phyloP scores from a whole-genome alignment of 2,888 invertebrate species.

The Eudasyphora cyanicolor region DNA sequence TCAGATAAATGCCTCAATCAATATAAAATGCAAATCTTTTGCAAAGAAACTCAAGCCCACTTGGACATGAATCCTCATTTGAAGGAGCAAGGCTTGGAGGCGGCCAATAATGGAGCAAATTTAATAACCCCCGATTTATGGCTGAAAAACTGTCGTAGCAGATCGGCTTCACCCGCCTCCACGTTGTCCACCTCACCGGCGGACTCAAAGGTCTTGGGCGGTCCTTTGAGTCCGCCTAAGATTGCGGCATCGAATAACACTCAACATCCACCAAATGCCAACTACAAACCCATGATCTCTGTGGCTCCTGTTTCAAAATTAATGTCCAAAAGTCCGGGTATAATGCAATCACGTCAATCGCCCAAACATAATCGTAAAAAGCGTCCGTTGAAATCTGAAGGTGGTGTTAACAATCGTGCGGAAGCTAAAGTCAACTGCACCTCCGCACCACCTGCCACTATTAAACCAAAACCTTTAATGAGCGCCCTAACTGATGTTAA shows the following conservation, averaged over 20 bases:
- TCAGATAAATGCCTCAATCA: constrained; percentile 96
- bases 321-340: constrained; percentile 79
- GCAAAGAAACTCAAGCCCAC: constrained; percentile 95
- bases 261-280: constrained; percentile 68
- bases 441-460: neutral
- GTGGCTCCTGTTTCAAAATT: constrained; percentile 85
- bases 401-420: constrained; percentile 20
- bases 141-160: constrained; percentile 89
- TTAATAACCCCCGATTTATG: constrained; percentile 95
- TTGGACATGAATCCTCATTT: constrained; percentile 91
- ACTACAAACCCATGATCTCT: constrained; percentile 84
- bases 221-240: constrained; percentile 17
- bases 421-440: constrained; percentile 58
- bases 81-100: constrained; percentile 79
- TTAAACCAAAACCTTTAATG: constrained; percentile 43
- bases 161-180: constrained; percentile 83
- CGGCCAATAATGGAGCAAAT: constrained; percentile 73
- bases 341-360: constrained; percentile 68
- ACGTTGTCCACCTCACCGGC: constrained; percentile 82
- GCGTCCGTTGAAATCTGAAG: constrained; percentile 65
- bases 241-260: constrained; percentile 19
- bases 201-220: constrained; percentile 66
- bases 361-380: constrained; percentile 74
- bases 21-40: constrained; percentile 98
- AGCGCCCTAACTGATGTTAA: constrained; percentile 53